Evolutionary conservation across 2,888 invertebrate species (phyloP), one percentile per base, ranked within the genome.

Genomic region (Lithophane socia): DNA sequence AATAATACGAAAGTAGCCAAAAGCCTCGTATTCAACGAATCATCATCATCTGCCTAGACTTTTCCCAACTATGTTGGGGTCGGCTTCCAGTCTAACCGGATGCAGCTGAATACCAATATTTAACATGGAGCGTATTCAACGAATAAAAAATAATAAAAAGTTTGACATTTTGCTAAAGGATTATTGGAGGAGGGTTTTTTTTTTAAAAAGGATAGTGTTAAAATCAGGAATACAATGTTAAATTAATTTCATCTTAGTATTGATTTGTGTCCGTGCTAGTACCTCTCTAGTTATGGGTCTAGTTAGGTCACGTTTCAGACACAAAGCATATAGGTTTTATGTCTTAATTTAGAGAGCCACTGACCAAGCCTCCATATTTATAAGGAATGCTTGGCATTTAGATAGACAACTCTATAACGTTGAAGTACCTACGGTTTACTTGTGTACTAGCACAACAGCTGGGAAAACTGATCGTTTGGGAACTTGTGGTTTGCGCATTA

Each of bases 301-400:
- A 78, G 90, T 88, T 91, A 88, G 93, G 94, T 94, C 94, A 94
- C 94, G 95, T 94, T 94, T 92, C 87, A 86, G 86, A 91, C 91
- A 93, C 94, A 93, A 94, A 93, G 93, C 94, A 93, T 94, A 93
- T 91, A 91, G 87, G 92, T 89, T 93, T 93, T 94, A 95, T 94
- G 94, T 94, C 94, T 95, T 94, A 94, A 94, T 95, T 94, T 92
- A 94, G 91, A 90, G 91, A 91, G 90, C 63, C 89, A 91, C 83
- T 86, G 78, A 56, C 77, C 77, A 82, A 91, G 90, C 89, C 85
- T 80, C 83, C 84, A 85, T 86, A 89, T 86, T 86, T 79, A 84
- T 82, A 79, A 85, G 84, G 86, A 83, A 87, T 88, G 75, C 74
- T n/a, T 81, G 80, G 78, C 77, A 86, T 85, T 87, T 84, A 85